Conservation (phyloP, 53 echinoderm and acorn worm species). For the Apostichopus leukothele region DNA sequence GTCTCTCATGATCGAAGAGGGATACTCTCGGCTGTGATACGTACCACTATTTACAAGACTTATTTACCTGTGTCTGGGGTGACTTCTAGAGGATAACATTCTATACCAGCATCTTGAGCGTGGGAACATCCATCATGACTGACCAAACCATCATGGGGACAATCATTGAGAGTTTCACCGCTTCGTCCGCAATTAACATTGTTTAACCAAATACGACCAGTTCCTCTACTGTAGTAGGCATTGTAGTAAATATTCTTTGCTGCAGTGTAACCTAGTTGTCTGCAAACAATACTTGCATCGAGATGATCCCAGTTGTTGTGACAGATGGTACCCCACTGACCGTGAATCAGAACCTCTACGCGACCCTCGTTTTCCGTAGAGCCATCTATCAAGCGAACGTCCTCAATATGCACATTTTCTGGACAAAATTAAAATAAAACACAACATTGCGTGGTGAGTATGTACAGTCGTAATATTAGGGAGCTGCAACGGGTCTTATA, state of each 20-base stretch:
- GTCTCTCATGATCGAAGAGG: neutral
- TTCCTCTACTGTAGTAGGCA: neutral
- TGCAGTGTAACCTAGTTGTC: neutral
- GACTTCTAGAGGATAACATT: neutral
- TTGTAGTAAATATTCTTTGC: neutral
- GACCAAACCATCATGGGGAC: neutral
- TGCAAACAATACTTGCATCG: constrained; percentile 11
- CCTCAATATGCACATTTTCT: neutral
- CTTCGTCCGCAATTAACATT: neutral
- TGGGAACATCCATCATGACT: neutral
- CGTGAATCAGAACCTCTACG: neutral
- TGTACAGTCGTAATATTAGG: too few relatives aligned
- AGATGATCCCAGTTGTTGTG: neutral
- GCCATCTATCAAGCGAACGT: constrained; percentile 28
- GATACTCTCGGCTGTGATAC: neutral
- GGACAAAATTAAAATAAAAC: neutral
- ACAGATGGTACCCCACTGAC: constrained; percentile 20
- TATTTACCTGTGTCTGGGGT: neutral
- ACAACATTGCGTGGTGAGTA: too few relatives aligned
- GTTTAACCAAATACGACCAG: constrained; percentile 12
- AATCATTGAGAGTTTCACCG: neutral
- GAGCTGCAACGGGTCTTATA: too few relatives aligned
- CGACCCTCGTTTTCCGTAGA: neutral
- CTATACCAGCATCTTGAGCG: constrained; percentile 4
- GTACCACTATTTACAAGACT: too few relatives aligned